Conservation (phyloP, 2,797 vertebrate species). For the Danio kyathit region DNA sequence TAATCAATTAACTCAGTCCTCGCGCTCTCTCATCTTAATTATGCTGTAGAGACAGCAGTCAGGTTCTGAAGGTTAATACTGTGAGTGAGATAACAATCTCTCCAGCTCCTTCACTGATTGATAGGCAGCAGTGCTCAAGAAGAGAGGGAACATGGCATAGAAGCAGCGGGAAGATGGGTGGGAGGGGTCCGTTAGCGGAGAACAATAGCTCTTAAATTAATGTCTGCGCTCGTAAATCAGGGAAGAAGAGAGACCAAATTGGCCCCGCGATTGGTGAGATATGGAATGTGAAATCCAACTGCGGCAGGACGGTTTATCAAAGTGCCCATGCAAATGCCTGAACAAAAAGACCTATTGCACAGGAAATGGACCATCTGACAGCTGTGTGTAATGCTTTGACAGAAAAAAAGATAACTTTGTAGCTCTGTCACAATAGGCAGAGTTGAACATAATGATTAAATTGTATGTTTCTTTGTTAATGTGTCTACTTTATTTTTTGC, state of each 20-base stretch:
- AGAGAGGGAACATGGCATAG: constrained; percentile 49
- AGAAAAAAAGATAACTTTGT: constrained; percentile 41
- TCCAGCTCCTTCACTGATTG: constrained; percentile 75
- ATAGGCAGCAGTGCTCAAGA: constrained; percentile 54
- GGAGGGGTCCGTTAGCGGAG: constrained; percentile 71
- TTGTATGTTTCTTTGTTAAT: neutral
- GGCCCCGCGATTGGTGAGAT: constrained; percentile 78
- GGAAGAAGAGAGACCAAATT: constrained; percentile 79
- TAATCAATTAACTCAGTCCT: constrained; percentile 70
- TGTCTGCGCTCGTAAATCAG: constrained; percentile 83
- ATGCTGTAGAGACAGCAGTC: constrained; percentile 69
- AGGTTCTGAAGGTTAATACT: constrained; percentile 79
- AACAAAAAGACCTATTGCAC: constrained; percentile 46
- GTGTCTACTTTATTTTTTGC: neutral
- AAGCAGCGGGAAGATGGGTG: constrained; percentile 66
- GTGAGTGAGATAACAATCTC: constrained; percentile 81
- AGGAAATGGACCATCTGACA: constrained; percentile 36
- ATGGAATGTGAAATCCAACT: constrained; percentile 57
- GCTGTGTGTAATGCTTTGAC: constrained; percentile 15
- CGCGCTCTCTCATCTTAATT: constrained; percentile 66
- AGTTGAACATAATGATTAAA: constrained; percentile 13
- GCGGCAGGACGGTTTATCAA: constrained; percentile 27
- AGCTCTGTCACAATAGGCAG: constrained; percentile 20
- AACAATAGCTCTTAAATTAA: constrained; percentile 87
- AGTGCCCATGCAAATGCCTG: constrained; percentile 44